These are phyloP conservation scores for Musca domestica DNA, from an alignment of 1,140 invertebrate genomes.

Conservation along the genomic window DNA sequence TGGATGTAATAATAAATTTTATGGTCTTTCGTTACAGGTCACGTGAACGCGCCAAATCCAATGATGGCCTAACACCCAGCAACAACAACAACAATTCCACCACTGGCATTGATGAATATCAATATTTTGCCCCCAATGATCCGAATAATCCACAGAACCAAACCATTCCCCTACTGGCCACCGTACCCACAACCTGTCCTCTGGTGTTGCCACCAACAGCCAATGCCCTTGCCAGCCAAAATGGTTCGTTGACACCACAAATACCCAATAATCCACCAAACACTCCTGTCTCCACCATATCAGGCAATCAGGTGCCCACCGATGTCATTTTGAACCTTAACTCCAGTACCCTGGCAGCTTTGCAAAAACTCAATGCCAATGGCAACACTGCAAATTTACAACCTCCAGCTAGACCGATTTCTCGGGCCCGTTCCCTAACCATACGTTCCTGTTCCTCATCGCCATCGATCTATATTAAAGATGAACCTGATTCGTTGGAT, in stretches of 20 bases:
- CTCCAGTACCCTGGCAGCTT: conserved; percentile 13
- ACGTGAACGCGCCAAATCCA: conserved; percentile 41
- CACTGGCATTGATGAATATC: conserved; percentile 42
- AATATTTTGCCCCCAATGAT: conserved; percentile 50
- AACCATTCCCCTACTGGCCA: conserved; percentile 24
- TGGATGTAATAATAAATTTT: background rate
- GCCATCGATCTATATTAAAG: conserved; percentile 50
- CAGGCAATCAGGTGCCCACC: background rate
- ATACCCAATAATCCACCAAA: background rate
- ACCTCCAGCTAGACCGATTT: conserved; percentile 27
- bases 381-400: background rate
- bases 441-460: conserved; percentile 41
- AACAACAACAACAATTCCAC: conserved; percentile 33
- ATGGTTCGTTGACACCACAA: background rate
- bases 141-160: conserved; percentile 50
- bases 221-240: background rate
- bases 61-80: conserved; percentile 17
- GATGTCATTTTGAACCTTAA: conserved; percentile 17
- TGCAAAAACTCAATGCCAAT: conserved; percentile 16
- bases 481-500: conserved; percentile 39
- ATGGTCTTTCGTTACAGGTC: conserved; percentile 32
- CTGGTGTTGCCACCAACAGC: conserved; percentile 4
- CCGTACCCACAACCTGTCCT: conserved; percentile 37
- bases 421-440: conserved; percentile 23
- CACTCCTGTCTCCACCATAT: background rate